Evolutionary conservation across 2,888 invertebrate genomes (phyloP).

Genomic region (Globia sparganii): DNA sequence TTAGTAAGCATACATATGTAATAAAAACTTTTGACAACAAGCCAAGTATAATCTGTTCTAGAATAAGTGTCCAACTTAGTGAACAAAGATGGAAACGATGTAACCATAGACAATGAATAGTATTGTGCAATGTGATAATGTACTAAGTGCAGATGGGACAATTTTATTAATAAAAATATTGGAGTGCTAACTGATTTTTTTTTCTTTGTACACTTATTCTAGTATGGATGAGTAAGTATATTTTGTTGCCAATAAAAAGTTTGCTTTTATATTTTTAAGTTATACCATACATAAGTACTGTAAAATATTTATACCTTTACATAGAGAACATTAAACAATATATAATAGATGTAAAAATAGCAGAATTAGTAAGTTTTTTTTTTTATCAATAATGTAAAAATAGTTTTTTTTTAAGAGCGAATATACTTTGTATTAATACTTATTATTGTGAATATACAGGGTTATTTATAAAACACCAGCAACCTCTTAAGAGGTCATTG

Average conservation of each 20-base stretch:
- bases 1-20: neutral
- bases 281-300: slow-evolving; percentile 39
- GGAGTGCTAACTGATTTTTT: neutral
- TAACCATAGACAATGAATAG: slow-evolving; percentile 24
- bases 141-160: slow-evolving; percentile 25
- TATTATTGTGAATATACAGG: slow-evolving; percentile 6
- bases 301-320: slow-evolving; percentile 11
- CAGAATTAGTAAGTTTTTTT: slow-evolving; percentile 1
- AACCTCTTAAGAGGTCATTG: too few relatives aligned
- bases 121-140: slow-evolving; percentile 21
- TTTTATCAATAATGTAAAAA: neutral
- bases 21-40: neutral
- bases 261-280: slow-evolving; percentile 34
- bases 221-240: slow-evolving; percentile 2
- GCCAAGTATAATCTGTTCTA: slow-evolving; percentile 5
- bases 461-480: too few relatives aligned
- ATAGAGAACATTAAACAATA: neutral
- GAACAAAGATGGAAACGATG: neutral
- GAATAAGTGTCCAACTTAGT: slow-evolving; percentile 26
- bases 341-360: slow-evolving; percentile 17
- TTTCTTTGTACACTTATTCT: neutral
- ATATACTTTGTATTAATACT: neutral
- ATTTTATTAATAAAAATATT: slow-evolving; percentile 13
- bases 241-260: slow-evolving; percentile 54
- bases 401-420: neutral